phyloP scores from a whole-genome alignment of 2,113 vertebrate species.

The Gobiocypris rarus region DNA sequence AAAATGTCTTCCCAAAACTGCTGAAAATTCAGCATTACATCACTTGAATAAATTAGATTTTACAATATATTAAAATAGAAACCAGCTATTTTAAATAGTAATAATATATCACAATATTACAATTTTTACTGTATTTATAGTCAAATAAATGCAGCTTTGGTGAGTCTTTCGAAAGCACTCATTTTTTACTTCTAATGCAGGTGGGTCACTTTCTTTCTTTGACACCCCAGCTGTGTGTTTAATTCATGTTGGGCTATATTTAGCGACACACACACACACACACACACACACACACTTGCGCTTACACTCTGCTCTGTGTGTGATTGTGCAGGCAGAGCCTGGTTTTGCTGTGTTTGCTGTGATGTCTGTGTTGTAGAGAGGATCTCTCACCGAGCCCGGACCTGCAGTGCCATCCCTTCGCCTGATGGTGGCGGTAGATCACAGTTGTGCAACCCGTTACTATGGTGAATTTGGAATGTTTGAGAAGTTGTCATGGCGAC shows the following conservation, averaged over 20 bases:
- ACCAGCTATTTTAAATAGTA: neutral
- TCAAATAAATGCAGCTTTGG: neutral
- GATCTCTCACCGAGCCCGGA: neutral
- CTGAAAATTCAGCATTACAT: too few species aligned
- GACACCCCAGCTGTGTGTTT: constrained; percentile 65
- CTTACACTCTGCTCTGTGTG: too few species aligned
- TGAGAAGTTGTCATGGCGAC: neutral
- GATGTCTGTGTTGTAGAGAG: neutral
- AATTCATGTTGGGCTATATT: constrained; percentile 54
- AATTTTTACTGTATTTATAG: neutral
- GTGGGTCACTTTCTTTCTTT: constrained; percentile 56
- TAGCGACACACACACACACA: constrained; percentile 36
- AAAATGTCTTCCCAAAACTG: too few species aligned
- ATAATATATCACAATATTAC: neutral
- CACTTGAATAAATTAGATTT: too few species aligned
- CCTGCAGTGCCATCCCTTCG: neutral
- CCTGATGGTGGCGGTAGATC: constrained; percentile 19
- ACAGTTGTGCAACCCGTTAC: neutral
- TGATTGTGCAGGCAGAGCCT: too few species aligned
- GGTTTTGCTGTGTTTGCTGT: too few species aligned
- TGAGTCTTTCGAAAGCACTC: neutral
- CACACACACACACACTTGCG: neutral
- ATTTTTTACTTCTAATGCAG: neutral
- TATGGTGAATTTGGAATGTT: neutral
- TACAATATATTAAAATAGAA: too few species aligned